Conservation (phyloP, 2,888 invertebrate species). For the Xestia ashworthii region DNA sequence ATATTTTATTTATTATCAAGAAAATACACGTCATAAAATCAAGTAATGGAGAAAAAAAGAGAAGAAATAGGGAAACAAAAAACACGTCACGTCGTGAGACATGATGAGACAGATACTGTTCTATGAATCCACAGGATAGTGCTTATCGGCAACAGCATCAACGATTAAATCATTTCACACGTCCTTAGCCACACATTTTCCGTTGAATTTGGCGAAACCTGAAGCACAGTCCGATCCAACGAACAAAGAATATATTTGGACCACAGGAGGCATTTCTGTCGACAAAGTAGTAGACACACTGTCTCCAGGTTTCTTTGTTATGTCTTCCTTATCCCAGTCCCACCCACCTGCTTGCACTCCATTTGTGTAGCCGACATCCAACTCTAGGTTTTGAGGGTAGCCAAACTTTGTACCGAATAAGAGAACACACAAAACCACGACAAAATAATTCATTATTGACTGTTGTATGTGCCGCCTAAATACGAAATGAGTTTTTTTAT, state of each 20-base stretch:
- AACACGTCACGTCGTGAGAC: too few relatives aligned
- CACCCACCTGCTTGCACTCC: not conserved
- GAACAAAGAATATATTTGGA: not conserved
- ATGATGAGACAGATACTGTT: not conserved
- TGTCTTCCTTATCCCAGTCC: not conserved
- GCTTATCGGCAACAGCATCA: not conserved
- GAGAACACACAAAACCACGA: constrained; percentile 3
- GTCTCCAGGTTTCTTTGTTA: not conserved
- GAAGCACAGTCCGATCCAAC: not conserved
- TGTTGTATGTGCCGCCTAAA: not conserved
- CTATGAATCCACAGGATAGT: not conserved
- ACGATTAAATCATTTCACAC: not conserved
- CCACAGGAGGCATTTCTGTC: not conserved
- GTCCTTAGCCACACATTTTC: not conserved
- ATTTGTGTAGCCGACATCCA: not conserved
- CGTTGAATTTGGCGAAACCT: not conserved
- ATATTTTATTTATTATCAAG: not conserved
- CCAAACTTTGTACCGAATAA: not conserved
- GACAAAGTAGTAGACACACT: not conserved
- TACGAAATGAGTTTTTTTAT: not conserved
- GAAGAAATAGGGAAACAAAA: too few relatives aligned
- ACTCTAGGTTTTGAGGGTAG: too few relatives aligned
- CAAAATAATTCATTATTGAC: constrained; percentile 21
- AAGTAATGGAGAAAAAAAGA: too few relatives aligned
- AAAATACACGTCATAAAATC: too few relatives aligned